Conservation (phyloP, 2,888 invertebrate genomes). For the Drosophila merina region DNA sequence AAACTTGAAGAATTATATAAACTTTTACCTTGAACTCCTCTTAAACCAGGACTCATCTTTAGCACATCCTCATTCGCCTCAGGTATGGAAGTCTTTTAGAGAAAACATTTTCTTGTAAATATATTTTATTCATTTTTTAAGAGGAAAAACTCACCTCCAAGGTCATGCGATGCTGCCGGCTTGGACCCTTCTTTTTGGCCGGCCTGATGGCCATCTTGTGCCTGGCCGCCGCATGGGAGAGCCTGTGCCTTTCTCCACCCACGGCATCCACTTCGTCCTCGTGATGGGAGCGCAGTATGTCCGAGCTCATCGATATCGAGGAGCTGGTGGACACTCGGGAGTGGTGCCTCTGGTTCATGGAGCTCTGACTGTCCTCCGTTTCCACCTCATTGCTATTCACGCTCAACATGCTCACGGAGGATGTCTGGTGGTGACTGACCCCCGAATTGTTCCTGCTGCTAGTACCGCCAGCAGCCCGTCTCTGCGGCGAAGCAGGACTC, state of each 20-base stretch:
- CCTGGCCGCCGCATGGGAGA: conserved; percentile 91
- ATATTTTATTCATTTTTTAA: neutral
- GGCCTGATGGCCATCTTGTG: conserved; percentile 92
- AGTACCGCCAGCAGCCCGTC: conserved; percentile 78
- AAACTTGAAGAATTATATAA: rapidly evolving
- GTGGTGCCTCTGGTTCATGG: conserved; percentile 57
- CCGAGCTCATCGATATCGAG: conserved; percentile 58
- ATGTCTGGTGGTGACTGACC: conserved; percentile 24
- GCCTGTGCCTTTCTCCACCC: conserved; percentile 84
- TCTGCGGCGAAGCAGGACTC: conserved; percentile 89
- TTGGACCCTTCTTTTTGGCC: conserved; percentile 90
- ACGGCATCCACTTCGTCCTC: conserved; percentile 81
- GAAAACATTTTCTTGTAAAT: neutral
- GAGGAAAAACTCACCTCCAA: conserved; percentile 83
- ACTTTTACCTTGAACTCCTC: conserved; percentile 48
- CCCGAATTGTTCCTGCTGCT: conserved; percentile 34
- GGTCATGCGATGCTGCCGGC: conserved; percentile 87
- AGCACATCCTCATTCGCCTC: conserved; percentile 91
- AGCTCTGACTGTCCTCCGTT: conserved; percentile 59
- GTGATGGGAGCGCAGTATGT: conserved; percentile 62
- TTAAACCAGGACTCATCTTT: conserved; percentile 84
- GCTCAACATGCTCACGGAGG: conserved; percentile 87
- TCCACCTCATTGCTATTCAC: conserved; percentile 87
- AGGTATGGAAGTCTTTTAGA: conserved; percentile 87
- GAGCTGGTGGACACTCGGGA: conserved; percentile 60